A percentile compares a stretch with the other conserved stretches of the same genome.
These are phyloP conservation scores for Prolemur simus DNA, from an alignment of 2,113 vertebrate species.

Conservation along the genomic window DNA sequence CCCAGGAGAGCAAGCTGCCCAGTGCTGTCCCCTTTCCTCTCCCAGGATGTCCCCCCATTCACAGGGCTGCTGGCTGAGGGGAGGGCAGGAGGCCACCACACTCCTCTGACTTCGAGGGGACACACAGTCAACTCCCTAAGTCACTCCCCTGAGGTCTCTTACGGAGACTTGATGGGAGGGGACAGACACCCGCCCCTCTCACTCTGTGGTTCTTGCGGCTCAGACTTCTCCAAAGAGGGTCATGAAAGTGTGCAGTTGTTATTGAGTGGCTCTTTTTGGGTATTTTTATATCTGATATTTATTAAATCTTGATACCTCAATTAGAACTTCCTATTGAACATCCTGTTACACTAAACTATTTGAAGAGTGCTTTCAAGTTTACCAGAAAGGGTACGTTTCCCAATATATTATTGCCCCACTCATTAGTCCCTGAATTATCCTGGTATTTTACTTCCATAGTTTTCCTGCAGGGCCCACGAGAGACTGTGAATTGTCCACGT, in stretches of 20 bases:
- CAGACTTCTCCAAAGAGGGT: not conserved
- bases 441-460: not conserved
- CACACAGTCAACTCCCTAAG: too few species aligned
- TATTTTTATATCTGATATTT: not conserved
- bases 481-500: not conserved
- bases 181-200: fast-evolving
- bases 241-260: not conserved
- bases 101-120: too few species aligned
- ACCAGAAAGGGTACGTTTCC: not conserved
- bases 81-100: not conserved
- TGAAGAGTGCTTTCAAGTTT: not conserved
- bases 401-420: not conserved
- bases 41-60: not conserved
- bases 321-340: not conserved
- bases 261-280: not conserved
- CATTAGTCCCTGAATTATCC: not conserved
- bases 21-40: not conserved
- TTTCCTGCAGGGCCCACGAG: not conserved
- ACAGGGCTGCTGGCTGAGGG: not conserved
- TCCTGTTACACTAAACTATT: not conserved
- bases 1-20: not conserved
- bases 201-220: too few species aligned
- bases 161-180: too few species aligned
- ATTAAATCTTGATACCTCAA: not conserved
- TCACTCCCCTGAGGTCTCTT: not conserved